Conservation (phyloP, 2,113 vertebrate species). For the Rhinoderma darwinii region DNA sequence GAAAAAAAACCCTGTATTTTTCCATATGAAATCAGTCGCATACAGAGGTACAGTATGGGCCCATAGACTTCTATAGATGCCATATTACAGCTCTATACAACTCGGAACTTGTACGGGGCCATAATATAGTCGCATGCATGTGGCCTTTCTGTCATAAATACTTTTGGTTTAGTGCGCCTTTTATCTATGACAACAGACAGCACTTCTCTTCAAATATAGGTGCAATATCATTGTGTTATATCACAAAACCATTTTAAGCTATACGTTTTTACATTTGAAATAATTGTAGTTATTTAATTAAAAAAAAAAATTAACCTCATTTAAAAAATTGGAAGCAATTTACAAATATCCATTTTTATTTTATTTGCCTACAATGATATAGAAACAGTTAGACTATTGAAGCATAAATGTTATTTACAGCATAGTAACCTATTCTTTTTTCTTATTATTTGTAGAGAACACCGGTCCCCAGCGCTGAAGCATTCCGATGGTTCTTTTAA, state of each 20-base stretch:
- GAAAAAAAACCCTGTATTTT: background rate
- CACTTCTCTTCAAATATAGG: background rate
- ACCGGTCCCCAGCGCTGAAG: constrained; percentile 94
- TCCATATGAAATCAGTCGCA: background rate
- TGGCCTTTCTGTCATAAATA: background rate
- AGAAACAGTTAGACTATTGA: background rate
- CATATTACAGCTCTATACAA: background rate
- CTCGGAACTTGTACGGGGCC: background rate
- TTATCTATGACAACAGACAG: background rate
- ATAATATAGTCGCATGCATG: too few relatives aligned
- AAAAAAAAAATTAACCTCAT: too few relatives aligned
- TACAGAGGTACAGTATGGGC: background rate
- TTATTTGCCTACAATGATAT: background rate
- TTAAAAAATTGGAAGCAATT: background rate
- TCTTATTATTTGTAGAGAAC: constrained; percentile 91
- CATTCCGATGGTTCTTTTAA: constrained; percentile 99
- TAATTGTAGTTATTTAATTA: background rate
- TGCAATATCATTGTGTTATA: background rate
- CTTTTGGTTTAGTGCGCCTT: background rate
- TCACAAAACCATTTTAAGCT: background rate
- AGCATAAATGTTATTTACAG: background rate
- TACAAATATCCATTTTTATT: background rate
- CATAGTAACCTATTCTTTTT: constrained; percentile 76
- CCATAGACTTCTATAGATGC: background rate
- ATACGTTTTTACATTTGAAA: background rate